These are phyloP conservation scores for Pungitius pungitius DNA, from an alignment of 2,113 vertebrate genomes.

Conservation along the genomic window DNA sequence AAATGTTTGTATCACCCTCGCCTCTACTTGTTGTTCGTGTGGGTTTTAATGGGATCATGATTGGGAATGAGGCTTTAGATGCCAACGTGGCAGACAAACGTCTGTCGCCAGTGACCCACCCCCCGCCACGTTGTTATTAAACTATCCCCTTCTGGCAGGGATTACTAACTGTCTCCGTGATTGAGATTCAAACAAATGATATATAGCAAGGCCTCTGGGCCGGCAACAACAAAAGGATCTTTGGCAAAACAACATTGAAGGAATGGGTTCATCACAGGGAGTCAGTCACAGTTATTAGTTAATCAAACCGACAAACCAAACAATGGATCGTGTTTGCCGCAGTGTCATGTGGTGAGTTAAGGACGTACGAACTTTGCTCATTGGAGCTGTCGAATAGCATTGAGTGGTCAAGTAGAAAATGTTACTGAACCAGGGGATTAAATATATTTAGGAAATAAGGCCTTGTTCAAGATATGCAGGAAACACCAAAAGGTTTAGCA, in stretches of 20 bases:
- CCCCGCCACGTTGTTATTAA: conserved; percentile 64
- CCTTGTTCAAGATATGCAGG: conserved; percentile 8
- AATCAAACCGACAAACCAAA: conserved; percentile 40
- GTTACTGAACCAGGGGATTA: conserved; percentile 11
- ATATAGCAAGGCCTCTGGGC: conserved; percentile 39
- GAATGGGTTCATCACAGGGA: conserved; percentile 19
- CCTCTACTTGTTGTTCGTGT: conserved; percentile 39
- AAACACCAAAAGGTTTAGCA: not conserved
- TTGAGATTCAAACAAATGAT: conserved; percentile 66
- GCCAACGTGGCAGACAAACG: conserved; percentile 56
- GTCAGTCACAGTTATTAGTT: conserved; percentile 56
- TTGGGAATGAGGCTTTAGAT: conserved; percentile 59
- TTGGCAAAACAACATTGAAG: conserved; percentile 19
- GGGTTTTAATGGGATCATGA: conserved; percentile 57
- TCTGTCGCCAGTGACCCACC: conserved; percentile 57
- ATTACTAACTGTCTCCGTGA: conserved; percentile 67
- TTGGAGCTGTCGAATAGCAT: not conserved
- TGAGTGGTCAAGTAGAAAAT: not conserved
- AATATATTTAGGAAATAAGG: conserved; percentile 22
- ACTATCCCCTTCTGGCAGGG: conserved; percentile 62
- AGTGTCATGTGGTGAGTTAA: not conserved
- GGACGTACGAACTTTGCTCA: not conserved
- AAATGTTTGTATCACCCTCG: conserved; percentile 43
- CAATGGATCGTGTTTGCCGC: conserved; percentile 19
- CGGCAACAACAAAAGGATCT: conserved; percentile 27